A percentile compares a stretch with the other conserved stretches of the same genome.
phyloP scores from a whole-genome alignment of 2,888 invertebrate species.

The Eurois occulta region DNA sequence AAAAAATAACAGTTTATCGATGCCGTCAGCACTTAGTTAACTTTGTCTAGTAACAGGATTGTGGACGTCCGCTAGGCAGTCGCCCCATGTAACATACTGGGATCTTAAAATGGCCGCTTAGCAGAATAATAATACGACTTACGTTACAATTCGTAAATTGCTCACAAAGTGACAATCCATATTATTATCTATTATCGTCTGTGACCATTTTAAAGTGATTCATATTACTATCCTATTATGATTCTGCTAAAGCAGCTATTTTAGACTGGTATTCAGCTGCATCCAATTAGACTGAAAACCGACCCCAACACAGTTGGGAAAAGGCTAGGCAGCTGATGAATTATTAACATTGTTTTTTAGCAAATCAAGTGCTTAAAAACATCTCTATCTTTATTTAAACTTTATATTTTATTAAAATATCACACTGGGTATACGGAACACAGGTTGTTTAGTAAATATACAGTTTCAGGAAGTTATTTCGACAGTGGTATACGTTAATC shows the following conservation, averaged over 20 bases:
- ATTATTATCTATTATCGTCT: no score
- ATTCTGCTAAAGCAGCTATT: no score
- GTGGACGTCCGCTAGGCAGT: background rate
- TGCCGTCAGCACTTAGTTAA: background rate
- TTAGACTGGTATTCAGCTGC: no score
- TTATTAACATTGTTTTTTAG: background rate
- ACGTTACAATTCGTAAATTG: no score
- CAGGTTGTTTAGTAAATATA: conserved; percentile 4
- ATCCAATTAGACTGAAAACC: background rate
- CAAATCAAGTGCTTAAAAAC: background rate
- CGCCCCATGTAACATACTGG: background rate
- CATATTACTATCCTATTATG: no score
- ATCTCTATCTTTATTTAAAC: background rate
- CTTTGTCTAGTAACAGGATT: background rate
- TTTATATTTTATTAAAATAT: background rate
- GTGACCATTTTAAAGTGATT: no score
- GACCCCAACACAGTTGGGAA: background rate
- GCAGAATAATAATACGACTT: no score
- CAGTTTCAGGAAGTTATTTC: background rate
- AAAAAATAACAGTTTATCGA: background rate
- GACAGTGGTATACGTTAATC: background rate
- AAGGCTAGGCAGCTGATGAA: background rate
- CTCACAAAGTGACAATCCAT: no score
- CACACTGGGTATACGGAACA: conserved; percentile 19
- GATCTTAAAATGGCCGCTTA: background rate